Conservation (phyloP, 2,888 invertebrate genomes). For the Heliothis peltigera region DNA sequence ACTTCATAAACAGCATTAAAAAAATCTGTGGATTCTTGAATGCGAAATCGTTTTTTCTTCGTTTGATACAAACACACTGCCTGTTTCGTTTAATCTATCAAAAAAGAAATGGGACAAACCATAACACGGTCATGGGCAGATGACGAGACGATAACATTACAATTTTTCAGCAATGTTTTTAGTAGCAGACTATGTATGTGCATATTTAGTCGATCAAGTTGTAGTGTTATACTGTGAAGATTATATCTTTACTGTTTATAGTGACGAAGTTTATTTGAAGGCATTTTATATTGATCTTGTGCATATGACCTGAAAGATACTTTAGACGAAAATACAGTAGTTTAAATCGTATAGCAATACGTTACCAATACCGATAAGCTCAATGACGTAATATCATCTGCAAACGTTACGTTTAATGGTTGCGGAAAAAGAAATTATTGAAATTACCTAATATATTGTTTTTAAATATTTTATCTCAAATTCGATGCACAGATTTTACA, state of each 20-base stretch:
- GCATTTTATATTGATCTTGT: not conserved
- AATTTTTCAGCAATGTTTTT: not conserved
- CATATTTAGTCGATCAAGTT: not conserved
- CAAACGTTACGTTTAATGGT: slow-evolving; percentile 6
- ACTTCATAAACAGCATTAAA: not conserved
- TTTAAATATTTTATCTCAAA: slow-evolving; percentile 6
- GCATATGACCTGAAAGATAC: not conserved
- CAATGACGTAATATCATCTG: slow-evolving; percentile 15
- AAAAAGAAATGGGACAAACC: slow-evolving; percentile 14
- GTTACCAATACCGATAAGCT: slow-evolving; percentile 4
- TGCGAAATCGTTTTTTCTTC: not conserved
- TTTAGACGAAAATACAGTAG: not conserved
- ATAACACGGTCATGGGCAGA: slow-evolving; percentile 3
- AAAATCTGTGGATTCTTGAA: not conserved
- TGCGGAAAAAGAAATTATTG: slow-evolving; percentile 1
- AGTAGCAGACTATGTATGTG: not conserved
- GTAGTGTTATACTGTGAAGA: not conserved
- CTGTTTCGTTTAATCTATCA: slow-evolving; percentile 11
- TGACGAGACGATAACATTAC: slow-evolving; percentile 7
- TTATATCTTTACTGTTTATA: not conserved
- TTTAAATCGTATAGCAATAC: not conserved
- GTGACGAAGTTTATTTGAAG: too few species aligned
- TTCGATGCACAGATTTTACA: not conserved
- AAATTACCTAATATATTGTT: not conserved
- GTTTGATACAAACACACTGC: not conserved